Evolutionary conservation across 2,797 vertebrate species (phyloP), one percentile per base, ranked within the genome.

Genomic region (Sebastes trivittatus): DNA sequence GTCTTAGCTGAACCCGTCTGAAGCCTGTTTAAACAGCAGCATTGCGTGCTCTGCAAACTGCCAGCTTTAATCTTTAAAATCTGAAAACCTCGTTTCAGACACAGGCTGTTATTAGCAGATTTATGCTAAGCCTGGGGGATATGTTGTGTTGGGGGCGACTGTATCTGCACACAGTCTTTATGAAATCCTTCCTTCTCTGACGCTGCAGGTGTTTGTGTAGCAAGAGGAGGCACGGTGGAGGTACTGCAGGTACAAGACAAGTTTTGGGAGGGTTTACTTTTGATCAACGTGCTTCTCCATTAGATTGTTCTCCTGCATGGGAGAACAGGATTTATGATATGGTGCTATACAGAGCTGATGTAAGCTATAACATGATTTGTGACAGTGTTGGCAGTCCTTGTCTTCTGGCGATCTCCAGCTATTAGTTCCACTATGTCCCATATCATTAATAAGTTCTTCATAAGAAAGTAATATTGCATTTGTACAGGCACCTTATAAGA

Each of bases 61-160:
- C 42, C 80, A 78, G 80, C 91, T 90, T 90, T 93, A 92, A 93
- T 92, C 89, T 89, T 76, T 64, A n/a, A 78, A 86, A 87, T 92
- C 77, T 87, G 84, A 83, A 88, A 87, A 86, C 84, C 74, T 85
- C 8, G 6, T 82, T 84, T 77, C 65, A 87, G 76, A 82, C 60
- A 13, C 77, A 73, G 84, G 56, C 81, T 85, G 89, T 88, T 82
- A 93, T 95, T 94, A 93, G 14, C 78, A 87, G 93, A 83, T 83
- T 89, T 86, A 61, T 34, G 20, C 76, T 91, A 84, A 93, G 89
- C 92, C 86, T 2, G 16, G 77, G 62, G 85, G 89, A 85, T 87
- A 62, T 78, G 80, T 75, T 77, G 58, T 84, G 86, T 80, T 78
- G 63, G 84, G 78, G 80, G 77, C 61, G 52, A 27, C 58, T 59